Percentiles rank a stretch among this genome's conserved stretches.
Evolutionary conservation across 2,113 vertebrate genomes (phyloP).

Genomic region (Sakesphorus luctuosus): DNA sequence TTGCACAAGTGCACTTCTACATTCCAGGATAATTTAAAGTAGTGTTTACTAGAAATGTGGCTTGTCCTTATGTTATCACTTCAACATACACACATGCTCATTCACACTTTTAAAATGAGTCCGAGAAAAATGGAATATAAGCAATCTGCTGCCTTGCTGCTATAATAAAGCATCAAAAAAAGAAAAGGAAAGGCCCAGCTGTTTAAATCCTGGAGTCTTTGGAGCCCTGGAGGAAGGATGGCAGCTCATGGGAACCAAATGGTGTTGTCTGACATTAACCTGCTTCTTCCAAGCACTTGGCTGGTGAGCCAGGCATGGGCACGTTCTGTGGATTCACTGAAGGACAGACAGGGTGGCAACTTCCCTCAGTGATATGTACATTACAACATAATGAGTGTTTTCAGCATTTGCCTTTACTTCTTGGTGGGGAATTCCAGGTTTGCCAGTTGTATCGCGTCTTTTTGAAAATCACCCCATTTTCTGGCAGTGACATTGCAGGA

Average conservation of each 20-base stretch:
- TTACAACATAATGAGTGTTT: neutral
- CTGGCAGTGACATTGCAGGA: neutral
- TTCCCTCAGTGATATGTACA: neutral
- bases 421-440: neutral
- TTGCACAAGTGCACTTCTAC: constrained; percentile 51
- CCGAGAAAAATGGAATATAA: constrained; percentile 41
- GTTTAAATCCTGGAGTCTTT: constrained; percentile 28
- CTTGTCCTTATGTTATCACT: constrained; percentile 55
- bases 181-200: neutral
- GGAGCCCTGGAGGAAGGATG: neutral
- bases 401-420: neutral
- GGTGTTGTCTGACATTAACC: neutral
- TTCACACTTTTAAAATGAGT: constrained; percentile 52
- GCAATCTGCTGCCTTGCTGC: constrained; percentile 29
- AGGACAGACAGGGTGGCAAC: neutral
- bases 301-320: neutral
- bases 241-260: neutral
- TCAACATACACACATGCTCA: constrained; percentile 46
- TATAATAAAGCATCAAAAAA: neutral
- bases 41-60: constrained; percentile 57
- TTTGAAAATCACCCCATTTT: neutral
- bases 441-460: neutral
- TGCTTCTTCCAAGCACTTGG: neutral
- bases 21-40: constrained; percentile 57
- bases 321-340: neutral